Conservation (phyloP, 53 echinoderm and acorn worm species). For the Mesocentrotus franciscanus region DNA sequence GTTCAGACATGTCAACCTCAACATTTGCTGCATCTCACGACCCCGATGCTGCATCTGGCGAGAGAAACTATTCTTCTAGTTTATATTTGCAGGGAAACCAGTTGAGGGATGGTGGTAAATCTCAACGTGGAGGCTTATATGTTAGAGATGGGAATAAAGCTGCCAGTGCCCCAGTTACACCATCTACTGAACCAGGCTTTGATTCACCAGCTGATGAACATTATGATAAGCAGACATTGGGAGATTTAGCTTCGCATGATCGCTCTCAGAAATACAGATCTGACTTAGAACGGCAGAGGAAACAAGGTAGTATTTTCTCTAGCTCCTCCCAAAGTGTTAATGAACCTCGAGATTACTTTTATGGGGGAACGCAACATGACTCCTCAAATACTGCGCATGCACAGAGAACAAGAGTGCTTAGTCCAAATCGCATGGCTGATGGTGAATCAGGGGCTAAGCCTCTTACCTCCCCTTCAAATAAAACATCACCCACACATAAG, state of each 20-base stretch:
- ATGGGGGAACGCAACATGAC: conserved; percentile 54
- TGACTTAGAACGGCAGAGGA: conserved; percentile 59
- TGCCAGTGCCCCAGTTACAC: conserved; percentile 56
- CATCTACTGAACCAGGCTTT: conserved; percentile 47
- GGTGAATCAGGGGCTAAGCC: conserved; percentile 58
- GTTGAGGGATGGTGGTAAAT: conserved; percentile 34
- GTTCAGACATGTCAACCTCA: conserved; percentile 64
- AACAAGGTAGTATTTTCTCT: conserved; percentile 7
- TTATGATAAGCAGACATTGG: conserved; percentile 54
- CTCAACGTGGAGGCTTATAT: conserved; percentile 63
- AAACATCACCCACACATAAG: conserved; percentile 60
- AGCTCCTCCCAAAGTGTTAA: conserved; percentile 16
- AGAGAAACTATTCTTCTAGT: conserved; percentile 46
- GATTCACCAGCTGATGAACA: conserved; percentile 34
- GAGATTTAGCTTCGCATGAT: conserved; percentile 20
- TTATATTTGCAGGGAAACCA: conserved; percentile 43
- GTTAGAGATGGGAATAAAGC: conserved; percentile 57
- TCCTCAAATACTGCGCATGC: conserved; percentile 41
- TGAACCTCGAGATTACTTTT: conserved; percentile 51
- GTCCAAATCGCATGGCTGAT: conserved; percentile 59
- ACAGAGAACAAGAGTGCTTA: conserved; percentile 66
- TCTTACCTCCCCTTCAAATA: conserved; percentile 62
- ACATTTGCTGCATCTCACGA: conserved; percentile 56
- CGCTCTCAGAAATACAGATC: conserved; percentile 33
- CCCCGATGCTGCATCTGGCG: conserved; percentile 62